These are phyloP conservation scores for Calidris pygmaea DNA, from an alignment of 2,113 vertebrate species.

Conservation along the genomic window DNA sequence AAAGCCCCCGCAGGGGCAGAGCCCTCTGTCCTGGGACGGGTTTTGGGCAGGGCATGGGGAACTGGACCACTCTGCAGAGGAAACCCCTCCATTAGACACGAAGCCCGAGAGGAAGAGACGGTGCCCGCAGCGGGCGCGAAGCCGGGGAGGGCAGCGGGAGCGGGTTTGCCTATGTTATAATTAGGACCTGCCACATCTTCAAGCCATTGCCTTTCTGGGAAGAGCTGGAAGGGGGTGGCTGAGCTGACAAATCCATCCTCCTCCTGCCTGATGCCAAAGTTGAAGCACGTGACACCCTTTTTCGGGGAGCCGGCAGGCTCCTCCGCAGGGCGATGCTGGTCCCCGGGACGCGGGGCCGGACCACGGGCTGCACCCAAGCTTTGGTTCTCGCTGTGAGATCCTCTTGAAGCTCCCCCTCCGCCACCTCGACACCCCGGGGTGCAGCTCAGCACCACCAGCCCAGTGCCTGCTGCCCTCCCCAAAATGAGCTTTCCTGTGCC, in stretches of 20 bases:
- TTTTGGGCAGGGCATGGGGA: not conserved
- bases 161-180: conserved; percentile 2
- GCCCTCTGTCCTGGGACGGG: not conserved
- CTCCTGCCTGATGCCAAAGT: conserved; percentile 59
- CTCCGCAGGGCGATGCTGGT: not conserved
- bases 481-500: fast-evolving
- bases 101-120: not conserved
- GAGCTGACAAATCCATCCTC: conserved; percentile 65
- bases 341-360: fast-evolving
- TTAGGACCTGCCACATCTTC: conserved; percentile 51
- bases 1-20: not conserved
- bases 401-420: not conserved
- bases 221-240: conserved; percentile 64
- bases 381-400: fast-evolving
- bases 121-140: not conserved
- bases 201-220: conserved; percentile 50
- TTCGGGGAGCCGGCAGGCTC: not conserved
- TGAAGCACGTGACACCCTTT: conserved; percentile 47
- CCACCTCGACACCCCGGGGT: fast-evolving
- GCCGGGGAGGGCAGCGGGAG: not conserved
- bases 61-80: not conserved
- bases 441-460: not conserved
- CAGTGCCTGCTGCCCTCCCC: not conserved
- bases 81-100: not conserved
- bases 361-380: fast-evolving